A percentile compares a stretch with the other conserved stretches of the same genome.
phyloP scores from a whole-genome alignment of 1,140 invertebrate genomes.

The Cyclina sinensis region DNA sequence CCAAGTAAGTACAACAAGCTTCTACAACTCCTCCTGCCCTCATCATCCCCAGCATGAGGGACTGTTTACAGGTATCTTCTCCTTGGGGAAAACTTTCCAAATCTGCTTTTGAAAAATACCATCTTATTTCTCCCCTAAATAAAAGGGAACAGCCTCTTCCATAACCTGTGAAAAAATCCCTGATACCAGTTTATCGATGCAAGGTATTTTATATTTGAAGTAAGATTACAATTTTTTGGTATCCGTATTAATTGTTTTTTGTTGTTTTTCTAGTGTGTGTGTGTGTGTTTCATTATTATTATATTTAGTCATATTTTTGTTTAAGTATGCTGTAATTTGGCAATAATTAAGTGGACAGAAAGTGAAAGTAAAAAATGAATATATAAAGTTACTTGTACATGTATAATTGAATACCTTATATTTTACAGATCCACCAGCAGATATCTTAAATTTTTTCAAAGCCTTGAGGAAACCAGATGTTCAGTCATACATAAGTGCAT shows the following conservation, averaged over 20 bases:
- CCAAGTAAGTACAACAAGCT: not conserved
- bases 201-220: too few species aligned
- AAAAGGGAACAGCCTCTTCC: not conserved
- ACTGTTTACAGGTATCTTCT: too few species aligned
- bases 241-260: not conserved
- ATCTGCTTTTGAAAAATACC: not conserved
- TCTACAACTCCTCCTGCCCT: not conserved
- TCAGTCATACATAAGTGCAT: not conserved
- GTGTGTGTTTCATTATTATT: not conserved
- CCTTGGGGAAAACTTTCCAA: not conserved
- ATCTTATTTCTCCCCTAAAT: not conserved
- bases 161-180: too few species aligned
- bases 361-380: not conserved
- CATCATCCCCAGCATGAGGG: not conserved
- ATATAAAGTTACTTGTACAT: not conserved
- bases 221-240: not conserved
- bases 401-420: conserved; percentile 1
- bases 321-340: not conserved
- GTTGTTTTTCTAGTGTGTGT: not conserved
- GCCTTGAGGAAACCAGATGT: not conserved
- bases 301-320: not conserved
- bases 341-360: too few species aligned
- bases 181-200: too few species aligned
- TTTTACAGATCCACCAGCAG: not conserved
- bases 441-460: not conserved